Conservation (phyloP, 2,113 vertebrate species). For the Cepphus grylle region DNA sequence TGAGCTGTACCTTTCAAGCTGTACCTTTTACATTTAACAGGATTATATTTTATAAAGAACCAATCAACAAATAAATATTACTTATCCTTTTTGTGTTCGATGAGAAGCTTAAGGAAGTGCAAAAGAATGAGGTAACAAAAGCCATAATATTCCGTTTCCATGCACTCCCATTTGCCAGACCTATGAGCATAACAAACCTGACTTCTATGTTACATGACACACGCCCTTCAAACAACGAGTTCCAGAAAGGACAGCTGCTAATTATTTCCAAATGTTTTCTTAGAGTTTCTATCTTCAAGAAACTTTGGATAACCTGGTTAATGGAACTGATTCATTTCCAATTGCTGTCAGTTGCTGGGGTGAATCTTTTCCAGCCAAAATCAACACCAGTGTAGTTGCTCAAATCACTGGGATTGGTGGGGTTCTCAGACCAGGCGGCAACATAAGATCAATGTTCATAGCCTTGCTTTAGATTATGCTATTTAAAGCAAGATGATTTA, state of each 20-base stretch:
- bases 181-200: not conserved
- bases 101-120: not conserved
- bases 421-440: not conserved
- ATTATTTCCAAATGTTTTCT: slow-evolving; percentile 6
- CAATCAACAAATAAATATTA: not conserved
- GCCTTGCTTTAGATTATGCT: not conserved
- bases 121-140: not conserved
- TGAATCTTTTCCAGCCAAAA: slow-evolving; percentile 1
- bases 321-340: not conserved
- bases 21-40: not conserved
- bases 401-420: not conserved
- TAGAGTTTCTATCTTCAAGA: not conserved
- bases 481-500: not conserved
- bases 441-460: not conserved
- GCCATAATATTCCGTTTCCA: not conserved
- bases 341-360: not conserved
- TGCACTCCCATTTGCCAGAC: not conserved
- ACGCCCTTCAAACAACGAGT: not conserved
- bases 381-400: not conserved
- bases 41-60: not conserved
- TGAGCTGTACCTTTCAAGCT: not conserved
- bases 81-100: not conserved
- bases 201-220: not conserved
- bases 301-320: not conserved
- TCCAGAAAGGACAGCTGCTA: slow-evolving; percentile 15